phyloP scores from a whole-genome alignment of 2,888 invertebrate genomes.

The Drosophila histrio region DNA sequence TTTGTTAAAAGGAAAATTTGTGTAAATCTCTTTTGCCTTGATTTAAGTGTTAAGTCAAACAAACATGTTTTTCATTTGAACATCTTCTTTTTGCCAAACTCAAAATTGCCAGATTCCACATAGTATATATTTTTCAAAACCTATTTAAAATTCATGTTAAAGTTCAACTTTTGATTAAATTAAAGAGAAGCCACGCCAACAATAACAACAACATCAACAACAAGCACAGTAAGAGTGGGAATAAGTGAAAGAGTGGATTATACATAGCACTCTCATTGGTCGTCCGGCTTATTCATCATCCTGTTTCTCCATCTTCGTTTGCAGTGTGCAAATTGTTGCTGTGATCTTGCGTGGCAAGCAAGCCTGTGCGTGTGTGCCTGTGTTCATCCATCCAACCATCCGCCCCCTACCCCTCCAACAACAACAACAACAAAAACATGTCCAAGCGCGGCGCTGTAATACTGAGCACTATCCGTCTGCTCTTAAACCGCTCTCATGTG shows the following conservation, averaged over 20 bases:
- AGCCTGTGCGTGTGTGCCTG: too few species aligned
- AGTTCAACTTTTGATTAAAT: neutral
- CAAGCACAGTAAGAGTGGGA: neutral
- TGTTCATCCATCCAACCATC: too few species aligned
- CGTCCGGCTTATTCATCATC: constrained; percentile 2
- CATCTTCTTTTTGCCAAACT: neutral
- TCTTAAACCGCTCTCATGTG: constrained; percentile 84
- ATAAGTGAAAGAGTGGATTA: neutral
- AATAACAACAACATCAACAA: constrained; percentile 15
- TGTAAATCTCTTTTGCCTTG: constrained; percentile 16
- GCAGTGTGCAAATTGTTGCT: constrained; percentile 19
- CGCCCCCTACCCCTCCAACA: constrained; percentile 6
- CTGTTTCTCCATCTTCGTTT: neutral
- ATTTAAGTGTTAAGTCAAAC: neutral
- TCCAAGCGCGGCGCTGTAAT: constrained; percentile 81
- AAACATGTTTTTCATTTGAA: neutral
- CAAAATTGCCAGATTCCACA: neutral
- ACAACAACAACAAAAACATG: constrained; percentile 46
- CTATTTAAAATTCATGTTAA: neutral
- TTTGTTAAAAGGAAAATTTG: constrained; percentile 8
- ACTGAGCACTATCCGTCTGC: constrained; percentile 87
- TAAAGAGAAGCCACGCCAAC: neutral
- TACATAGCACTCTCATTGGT: constrained; percentile 4
- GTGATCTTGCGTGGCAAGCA: constrained; percentile 40
- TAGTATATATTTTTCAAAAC: neutral